A percentile compares a stretch with the other conserved stretches of the same genome.
Evolutionary conservation across 2,797 vertebrate genomes (phyloP).

Genomic region (Cephalopachus bancanus): DNA sequence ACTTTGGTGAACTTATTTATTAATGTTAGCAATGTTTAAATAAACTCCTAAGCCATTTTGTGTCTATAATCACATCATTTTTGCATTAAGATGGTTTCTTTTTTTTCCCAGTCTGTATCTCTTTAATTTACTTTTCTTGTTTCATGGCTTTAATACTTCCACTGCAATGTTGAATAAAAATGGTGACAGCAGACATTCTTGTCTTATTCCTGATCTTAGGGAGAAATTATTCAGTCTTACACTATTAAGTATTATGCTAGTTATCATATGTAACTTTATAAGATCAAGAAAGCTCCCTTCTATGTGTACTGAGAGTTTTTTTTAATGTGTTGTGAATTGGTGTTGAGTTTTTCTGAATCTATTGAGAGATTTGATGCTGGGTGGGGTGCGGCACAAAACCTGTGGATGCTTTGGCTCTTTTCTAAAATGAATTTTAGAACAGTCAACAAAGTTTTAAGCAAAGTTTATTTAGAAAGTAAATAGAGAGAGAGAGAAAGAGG

Average conservation of each 20-base stretch:
- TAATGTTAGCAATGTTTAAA: background rate
- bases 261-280: background rate
- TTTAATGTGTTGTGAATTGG: background rate
- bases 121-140: background rate
- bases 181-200: background rate
- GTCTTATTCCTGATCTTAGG: background rate
- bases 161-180: background rate
- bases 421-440: too few species aligned
- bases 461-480: too few species aligned
- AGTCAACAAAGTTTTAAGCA: too few species aligned
- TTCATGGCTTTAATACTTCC: background rate
- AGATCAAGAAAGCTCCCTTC: background rate
- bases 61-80: background rate
- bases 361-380: background rate
- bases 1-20: background rate
- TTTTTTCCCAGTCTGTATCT: background rate
- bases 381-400: too few species aligned
- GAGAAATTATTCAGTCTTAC: background rate
- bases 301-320: background rate
- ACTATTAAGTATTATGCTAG: background rate
- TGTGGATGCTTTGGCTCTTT: too few species aligned
- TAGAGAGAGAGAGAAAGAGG: too few species aligned
- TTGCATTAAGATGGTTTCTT: background rate
- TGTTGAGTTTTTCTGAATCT: background rate
- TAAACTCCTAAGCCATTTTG: background rate